Conservation (phyloP, 2,888 invertebrate species). For the Mesoligia furuncula region DNA sequence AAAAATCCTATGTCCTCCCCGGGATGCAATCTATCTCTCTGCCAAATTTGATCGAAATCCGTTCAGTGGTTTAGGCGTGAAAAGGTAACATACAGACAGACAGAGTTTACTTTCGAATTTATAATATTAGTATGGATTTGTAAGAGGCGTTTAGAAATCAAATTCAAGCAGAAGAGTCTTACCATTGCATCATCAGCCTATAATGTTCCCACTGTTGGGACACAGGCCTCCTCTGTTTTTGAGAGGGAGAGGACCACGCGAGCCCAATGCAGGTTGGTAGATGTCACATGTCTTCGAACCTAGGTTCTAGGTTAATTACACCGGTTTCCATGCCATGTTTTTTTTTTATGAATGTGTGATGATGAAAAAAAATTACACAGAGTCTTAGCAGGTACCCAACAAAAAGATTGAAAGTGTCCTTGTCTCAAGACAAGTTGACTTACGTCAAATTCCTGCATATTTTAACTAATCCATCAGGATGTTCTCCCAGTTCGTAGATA, state of each 20-base stretch:
- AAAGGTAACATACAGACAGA: too few species aligned
- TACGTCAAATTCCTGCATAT: neutral
- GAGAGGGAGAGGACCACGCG: neutral
- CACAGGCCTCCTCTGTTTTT: neutral
- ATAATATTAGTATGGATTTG: too few species aligned
- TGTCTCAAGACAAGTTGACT: neutral
- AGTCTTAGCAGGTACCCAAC: too few species aligned
- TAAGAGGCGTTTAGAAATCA: neutral
- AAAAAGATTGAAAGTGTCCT: neutral
- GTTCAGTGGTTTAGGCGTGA: too few species aligned
- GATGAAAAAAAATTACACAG: neutral
- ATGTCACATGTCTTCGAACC: too few species aligned
- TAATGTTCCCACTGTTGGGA: neutral
- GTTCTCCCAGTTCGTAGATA: neutral
- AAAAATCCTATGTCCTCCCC: too few species aligned
- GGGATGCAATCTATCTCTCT: too few species aligned
- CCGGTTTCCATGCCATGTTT: neutral
- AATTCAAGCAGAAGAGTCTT: neutral
- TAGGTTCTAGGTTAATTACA: neutral
- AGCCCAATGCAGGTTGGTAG: too few species aligned
- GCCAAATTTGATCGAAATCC: too few species aligned
- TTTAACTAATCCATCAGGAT: neutral
- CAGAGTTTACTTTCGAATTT: too few species aligned
- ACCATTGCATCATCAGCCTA: too few species aligned
- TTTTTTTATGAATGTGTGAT: too few species aligned